Evolutionary conservation across 1,140 invertebrate species (phyloP), one percentile per base, ranked within the genome.

Genomic region (Penaeus japonicus): DNA sequence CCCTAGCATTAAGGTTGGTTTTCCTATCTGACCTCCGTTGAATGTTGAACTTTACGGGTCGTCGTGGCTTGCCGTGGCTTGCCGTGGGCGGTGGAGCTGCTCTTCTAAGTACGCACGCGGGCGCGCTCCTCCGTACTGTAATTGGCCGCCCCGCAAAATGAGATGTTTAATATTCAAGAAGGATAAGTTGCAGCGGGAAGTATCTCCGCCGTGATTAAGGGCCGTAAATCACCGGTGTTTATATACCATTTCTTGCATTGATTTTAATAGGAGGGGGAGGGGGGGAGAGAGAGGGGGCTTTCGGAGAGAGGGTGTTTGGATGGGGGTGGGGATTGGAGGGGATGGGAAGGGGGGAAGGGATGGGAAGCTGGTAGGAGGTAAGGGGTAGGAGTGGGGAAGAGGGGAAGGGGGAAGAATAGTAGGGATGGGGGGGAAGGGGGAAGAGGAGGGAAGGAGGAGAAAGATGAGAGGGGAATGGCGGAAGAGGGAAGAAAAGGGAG

Each of bases 101-200:
- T 82, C 55, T 18, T 32, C 22, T 59, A 59, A 57, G 27, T 59
- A 32, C 55, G 1, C 55, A 15, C 55, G 30, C 54, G 53, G 27
- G 18, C 30, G n/a, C n/a, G 24, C 30, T 62, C n/a, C n/a, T n/a
- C 15, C n/a, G 3, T 55, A n/a, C 27, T 24, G 30, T n/a, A 32
- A 82, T 59, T 82, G 55, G 80, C 55, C 17, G 4, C 5, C 30
- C 55, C 27, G 32, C 24, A 57, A 82, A 82, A 39, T 62, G 80
- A 82, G 80, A 82, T 82, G 80, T 82, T 59, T 62, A 82, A 82
- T 82, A 82, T 62, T 62, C 54, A 62, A 57, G 27, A 62, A 82
- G 53, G 53, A 62, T 82, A 82, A 15, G 75, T 77, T 30, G 24
- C 27, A 32, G 55, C 15, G 57, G 80, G 32, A 82, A 82, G 59